Conservation (phyloP, 2,797 vertebrate genomes). For the Myotis planiceps region DNA sequence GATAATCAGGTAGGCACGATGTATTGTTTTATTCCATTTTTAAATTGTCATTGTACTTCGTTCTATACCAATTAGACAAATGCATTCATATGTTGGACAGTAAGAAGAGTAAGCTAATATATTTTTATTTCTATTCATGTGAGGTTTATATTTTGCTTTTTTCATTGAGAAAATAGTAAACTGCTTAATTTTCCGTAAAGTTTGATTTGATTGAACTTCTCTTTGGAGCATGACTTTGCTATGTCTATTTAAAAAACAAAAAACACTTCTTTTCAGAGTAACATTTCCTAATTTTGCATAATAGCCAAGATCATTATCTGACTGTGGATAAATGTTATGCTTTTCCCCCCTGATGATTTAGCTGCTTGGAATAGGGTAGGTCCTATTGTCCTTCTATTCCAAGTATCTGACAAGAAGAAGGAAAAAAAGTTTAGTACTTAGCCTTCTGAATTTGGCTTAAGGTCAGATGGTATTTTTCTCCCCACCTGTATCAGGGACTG, state of each 20-base stretch:
- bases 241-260: conserved; percentile 32
- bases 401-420: background rate
- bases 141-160: conserved; percentile 5
- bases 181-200: conserved; percentile 24
- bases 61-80: conserved; percentile 38
- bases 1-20: conserved; percentile 23
- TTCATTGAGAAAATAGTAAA: conserved; percentile 37
- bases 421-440: background rate
- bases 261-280: background rate
- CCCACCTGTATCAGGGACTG: background rate
- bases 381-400: background rate
- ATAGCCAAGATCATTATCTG: background rate
- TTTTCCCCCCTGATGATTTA: background rate
- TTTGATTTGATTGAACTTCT: conserved; percentile 26
- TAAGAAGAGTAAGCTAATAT: conserved; percentile 30
- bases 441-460: conserved; percentile 17
- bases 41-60: conserved; percentile 44
- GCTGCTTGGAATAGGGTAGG: background rate
- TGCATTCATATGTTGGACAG: background rate
- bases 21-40: conserved; percentile 63
- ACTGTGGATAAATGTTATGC: background rate
- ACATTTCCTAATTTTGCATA: background rate
- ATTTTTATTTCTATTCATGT: conserved; percentile 49
- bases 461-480: background rate
- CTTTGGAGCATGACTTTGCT: conserved; percentile 27